These are phyloP conservation scores for Poeciliopsis paucimaculata DNA, from an alignment of 2,797 vertebrate genomes.

Conservation along the genomic window DNA sequence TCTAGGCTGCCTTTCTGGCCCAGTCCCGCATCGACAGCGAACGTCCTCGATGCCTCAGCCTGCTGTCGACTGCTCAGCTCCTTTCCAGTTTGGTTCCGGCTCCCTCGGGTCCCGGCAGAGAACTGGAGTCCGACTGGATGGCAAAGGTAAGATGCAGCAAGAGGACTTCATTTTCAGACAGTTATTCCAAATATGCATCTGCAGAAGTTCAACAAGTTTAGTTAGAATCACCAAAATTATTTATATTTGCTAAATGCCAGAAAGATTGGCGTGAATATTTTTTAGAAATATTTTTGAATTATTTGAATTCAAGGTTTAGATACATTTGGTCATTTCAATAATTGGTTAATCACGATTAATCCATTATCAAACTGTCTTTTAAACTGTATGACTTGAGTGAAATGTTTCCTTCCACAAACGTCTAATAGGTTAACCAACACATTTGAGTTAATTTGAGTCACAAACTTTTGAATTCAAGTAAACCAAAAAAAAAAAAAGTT, in stretches of 20 bases:
- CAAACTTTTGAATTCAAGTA: too few species aligned
- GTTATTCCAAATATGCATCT: neutral
- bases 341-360: too few species aligned
- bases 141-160: slow-evolving; percentile 71
- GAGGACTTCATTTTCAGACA: neutral
- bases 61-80: slow-evolving; percentile 85
- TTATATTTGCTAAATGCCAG: neutral
- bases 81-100: slow-evolving; percentile 78
- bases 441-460: too few species aligned
- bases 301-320: neutral
- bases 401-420: neutral
- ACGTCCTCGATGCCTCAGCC: slow-evolving; percentile 82
- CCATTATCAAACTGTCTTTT: neutral
- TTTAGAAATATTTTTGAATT: too few species aligned
- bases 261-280: neutral
- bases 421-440: neutral
- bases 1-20: slow-evolving; percentile 78
- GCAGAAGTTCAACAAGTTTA: neutral
- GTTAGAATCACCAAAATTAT: neutral
- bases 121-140: slow-evolving; percentile 80
- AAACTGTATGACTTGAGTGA: neutral
- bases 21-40: slow-evolving; percentile 76
- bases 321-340: neutral
- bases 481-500: neutral
- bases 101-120: slow-evolving; percentile 67